Percentiles rank a stretch among this genome's conserved stretches.
These are phyloP conservation scores for Platorchestia sp. DNA, from an alignment of 1,140 invertebrate genomes.

Conservation along the genomic window DNA sequence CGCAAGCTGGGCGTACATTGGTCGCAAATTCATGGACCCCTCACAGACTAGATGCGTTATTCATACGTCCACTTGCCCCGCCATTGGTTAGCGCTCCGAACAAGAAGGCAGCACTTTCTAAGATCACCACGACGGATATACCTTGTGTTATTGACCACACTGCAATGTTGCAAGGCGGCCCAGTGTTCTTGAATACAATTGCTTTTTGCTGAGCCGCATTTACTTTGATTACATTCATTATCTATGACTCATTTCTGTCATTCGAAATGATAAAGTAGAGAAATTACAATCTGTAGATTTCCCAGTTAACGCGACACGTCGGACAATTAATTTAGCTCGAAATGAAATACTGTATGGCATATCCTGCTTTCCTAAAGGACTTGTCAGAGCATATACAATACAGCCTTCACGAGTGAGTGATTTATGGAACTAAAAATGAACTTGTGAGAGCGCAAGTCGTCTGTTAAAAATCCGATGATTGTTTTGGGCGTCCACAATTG, in stretches of 20 bases:
- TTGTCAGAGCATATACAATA: background rate
- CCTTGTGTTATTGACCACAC: background rate
- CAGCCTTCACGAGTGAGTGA: background rate
- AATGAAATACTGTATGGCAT: background rate
- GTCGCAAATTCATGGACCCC: slow-evolving; percentile 20
- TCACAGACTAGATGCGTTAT: background rate
- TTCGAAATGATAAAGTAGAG: background rate
- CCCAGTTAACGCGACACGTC: background rate
- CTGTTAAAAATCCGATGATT: background rate
- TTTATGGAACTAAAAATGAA: background rate
- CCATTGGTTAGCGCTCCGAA: background rate
- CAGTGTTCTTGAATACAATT: background rate
- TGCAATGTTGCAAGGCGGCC: background rate
- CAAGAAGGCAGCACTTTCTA: background rate
- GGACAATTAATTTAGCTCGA: background rate
- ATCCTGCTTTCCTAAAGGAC: background rate
- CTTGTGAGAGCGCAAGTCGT: background rate
- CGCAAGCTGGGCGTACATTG: background rate
- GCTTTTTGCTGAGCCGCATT: background rate
- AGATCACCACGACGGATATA: background rate
- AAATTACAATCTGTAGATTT: background rate
- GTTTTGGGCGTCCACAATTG: background rate
- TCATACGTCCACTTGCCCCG: background rate
- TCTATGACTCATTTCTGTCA: background rate
- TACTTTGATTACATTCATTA: background rate